Conservation (phyloP, 2,888 invertebrate species). For the Parnassius orleans region DNA sequence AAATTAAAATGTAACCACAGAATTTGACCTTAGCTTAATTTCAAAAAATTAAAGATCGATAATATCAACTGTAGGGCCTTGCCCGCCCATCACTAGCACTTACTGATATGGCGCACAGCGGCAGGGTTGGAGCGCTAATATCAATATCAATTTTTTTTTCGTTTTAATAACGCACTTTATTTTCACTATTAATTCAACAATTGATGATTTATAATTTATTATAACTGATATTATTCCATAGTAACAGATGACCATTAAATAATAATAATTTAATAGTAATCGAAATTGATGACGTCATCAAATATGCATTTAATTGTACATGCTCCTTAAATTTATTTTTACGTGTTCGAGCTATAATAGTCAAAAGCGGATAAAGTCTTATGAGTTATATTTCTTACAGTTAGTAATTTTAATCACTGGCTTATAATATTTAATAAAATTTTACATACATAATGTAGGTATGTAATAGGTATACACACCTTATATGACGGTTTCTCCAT, state of each 20-base stretch:
- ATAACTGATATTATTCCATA: background rate
- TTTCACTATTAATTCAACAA: background rate
- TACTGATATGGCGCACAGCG: constrained; percentile 54
- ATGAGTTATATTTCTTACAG: no score
- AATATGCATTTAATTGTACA: background rate
- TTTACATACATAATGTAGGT: no score
- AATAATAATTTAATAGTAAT: background rate
- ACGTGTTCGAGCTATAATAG: background rate
- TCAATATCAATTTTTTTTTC: constrained; percentile 29
- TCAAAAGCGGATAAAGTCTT: background rate
- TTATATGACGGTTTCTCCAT: constrained; percentile 75
- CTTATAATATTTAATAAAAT: background rate
- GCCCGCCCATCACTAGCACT: constrained; percentile 53
- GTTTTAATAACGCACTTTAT: constrained; percentile 15
- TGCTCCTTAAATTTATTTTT: background rate
- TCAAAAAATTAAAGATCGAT: constrained; percentile 6
- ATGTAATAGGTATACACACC: constrained; percentile 42
- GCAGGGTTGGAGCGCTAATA: constrained; percentile 37
- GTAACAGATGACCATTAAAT: no score
- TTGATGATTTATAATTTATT: background rate
- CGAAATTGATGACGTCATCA: constrained; percentile 63
- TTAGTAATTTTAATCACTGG: no score
- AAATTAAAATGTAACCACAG: no score
- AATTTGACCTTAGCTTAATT: no score
- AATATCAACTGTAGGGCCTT: constrained; percentile 26